These are phyloP conservation scores for Cybosia mesomella DNA, from an alignment of 2,888 invertebrate genomes.

Conservation along the genomic window DNA sequence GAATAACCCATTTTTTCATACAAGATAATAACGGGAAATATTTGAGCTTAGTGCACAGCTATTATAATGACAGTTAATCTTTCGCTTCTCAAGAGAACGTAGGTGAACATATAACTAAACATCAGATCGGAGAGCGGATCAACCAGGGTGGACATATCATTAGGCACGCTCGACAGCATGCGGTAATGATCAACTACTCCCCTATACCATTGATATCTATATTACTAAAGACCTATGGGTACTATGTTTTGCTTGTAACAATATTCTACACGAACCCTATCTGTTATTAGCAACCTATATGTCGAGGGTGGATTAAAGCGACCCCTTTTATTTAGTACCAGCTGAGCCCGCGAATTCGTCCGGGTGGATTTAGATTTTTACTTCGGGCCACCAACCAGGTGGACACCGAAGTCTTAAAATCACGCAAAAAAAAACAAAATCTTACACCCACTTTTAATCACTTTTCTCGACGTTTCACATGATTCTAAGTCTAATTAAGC, in stretches of 20 bases:
- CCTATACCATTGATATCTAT: no score
- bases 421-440: no score
- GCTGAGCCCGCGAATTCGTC: no score
- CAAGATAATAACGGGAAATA: background rate
- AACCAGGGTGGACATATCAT: background rate
- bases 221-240: no score
- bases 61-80: background rate
- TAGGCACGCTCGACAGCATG: background rate
- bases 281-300: background rate
- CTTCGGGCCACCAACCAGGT: no score
- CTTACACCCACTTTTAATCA: no score
- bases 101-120: background rate
- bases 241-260: background rate
- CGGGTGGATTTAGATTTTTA: no score
- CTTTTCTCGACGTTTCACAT: no score
- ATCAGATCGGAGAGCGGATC: background rate
- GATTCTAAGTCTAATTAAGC: no score
- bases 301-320: background rate
- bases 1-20: conserved; percentile 21
- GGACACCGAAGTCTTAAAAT: no score
- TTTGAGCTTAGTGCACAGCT: background rate
- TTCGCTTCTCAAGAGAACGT: background rate
- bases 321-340: background rate
- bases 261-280: background rate
- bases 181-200: conserved; percentile 1